Base-by-base conservation (phyloP, 2,113 vertebrate species). In the Marmota monax region DNA sequence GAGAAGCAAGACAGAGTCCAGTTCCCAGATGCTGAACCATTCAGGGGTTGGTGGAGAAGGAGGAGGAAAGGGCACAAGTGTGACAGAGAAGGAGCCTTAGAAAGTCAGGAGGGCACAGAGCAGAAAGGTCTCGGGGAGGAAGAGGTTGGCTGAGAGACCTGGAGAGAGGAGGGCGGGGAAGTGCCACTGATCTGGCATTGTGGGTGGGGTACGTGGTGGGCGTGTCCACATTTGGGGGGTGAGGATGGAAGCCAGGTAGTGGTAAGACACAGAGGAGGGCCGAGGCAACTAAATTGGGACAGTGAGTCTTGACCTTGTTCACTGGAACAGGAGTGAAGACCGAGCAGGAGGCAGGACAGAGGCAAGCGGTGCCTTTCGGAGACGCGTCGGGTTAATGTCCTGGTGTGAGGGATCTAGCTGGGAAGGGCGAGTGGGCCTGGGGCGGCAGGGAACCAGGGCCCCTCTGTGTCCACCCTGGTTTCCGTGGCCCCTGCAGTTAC, bases 131-230 rank as follows among this genome's bases (percentile, higher is more conserved):
- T 1, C 12, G n/a, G 42, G n/a, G 37, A 85, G 13, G 74, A 74
- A 5, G 10, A 63, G 70, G 45, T 2, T 27, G n/a, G 5, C 17
- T 27, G 45, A 25, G 42, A 48, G 4, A 32, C 37, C 8, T 2
- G 7, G 32, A 37, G 37, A 78, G 34, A 32, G 48, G 37, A 11
- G 14, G 20, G 17, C 27, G 37, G 23, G 42, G 42, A 48, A 17
- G 48, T 2, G 37, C 7, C 56, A 4, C 22, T 6, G 51, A 65
- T 45, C 27, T 8, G 25, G 48, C 63, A 11, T 12, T 14, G 2
- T 45, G 58, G 61, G 4, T 5, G 25, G 56, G 34, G 25, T 53
- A 16, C 1, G 5, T 0, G 0, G 94, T 4, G 5, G n/a, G 25
- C 7, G 16, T 23, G 58, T 22, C 58, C 58, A 12, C 4, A 1